Conservation (phyloP, 2,113 vertebrate genomes). For the Forbesichthys agassizii region DNA sequence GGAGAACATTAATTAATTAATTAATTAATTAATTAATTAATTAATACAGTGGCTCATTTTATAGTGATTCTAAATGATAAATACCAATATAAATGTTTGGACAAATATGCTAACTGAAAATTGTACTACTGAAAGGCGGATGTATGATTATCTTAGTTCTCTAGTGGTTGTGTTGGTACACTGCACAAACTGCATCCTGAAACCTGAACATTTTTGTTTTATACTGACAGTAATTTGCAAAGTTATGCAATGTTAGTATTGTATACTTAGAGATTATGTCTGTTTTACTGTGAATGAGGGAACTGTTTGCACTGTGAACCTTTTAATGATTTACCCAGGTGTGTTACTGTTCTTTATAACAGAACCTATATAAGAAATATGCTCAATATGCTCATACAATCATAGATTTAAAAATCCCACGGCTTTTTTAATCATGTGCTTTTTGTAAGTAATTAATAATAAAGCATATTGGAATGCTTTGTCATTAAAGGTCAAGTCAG, state of each 20-base stretch:
- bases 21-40: too few species aligned
- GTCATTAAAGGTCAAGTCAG: neutral
- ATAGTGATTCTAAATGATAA: neutral
- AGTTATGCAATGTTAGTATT: slow-evolving; percentile 24
- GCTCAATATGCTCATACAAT: neutral
- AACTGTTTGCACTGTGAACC: slow-evolving; percentile 60
- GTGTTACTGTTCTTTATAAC: slow-evolving; percentile 6
- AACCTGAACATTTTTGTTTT: neutral
- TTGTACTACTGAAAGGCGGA: neutral
- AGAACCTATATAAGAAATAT: neutral
- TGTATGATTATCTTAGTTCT: slow-evolving; percentile 17
- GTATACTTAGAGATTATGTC: slow-evolving; percentile 35
- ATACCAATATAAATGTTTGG: slow-evolving; percentile 1
- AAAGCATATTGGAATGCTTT: neutral
- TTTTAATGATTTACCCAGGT: slow-evolving; percentile 48
- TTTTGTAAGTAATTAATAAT: neutral
- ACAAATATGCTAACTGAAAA: neutral
- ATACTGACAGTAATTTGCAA: neutral
- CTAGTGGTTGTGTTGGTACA: slow-evolving; percentile 54
- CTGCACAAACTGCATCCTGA: slow-evolving; percentile 25
- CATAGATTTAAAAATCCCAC: neutral
- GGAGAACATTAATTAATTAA: too few species aligned
- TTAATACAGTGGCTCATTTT: neutral
- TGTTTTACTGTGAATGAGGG: slow-evolving; percentile 63
- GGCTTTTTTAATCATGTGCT: neutral